Evolutionary conservation across 2,797 vertebrate species (phyloP).

Genomic region (Schizothorax lantsangensis): DNA sequence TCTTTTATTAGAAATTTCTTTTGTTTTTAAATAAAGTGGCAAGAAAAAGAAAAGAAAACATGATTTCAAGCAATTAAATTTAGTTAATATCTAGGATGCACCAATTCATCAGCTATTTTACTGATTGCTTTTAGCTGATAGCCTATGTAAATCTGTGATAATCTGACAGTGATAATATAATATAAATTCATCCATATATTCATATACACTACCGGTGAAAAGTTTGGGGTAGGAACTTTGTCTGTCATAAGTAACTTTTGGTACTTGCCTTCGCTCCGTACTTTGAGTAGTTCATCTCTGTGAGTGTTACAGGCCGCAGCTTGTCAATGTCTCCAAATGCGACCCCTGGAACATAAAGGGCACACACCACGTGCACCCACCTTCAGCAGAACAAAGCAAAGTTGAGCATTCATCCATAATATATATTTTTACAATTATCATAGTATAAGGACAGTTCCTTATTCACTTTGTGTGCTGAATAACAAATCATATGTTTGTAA

Average conservation of each 20-base stretch:
- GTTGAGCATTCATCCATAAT: background rate
- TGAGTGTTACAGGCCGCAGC: slow-evolving; percentile 94
- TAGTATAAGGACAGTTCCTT: background rate
- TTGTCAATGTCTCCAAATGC: slow-evolving; percentile 99
- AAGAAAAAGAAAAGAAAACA: background rate
- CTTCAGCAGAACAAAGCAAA: slow-evolving; percentile 71
- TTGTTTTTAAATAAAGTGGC: background rate
- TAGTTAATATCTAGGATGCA: background rate
- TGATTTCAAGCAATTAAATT: background rate
- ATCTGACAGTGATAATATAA: background rate
- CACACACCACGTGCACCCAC: slow-evolving; percentile 99
- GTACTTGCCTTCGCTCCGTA: slow-evolving; percentile 94
- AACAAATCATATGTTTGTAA: background rate
- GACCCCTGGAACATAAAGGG: slow-evolving; percentile 97
- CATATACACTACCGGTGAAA: background rate
- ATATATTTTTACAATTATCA: background rate
- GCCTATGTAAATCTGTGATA: too few species aligned
- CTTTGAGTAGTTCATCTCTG: slow-evolving; percentile 99
- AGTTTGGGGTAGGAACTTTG: background rate
- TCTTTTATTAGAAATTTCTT: slow-evolving; percentile 13
- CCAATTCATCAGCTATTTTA: background rate
- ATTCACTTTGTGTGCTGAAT: background rate
- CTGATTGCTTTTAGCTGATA: background rate
- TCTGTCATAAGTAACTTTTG: background rate
- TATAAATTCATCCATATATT: background rate